Conservation (phyloP, 2,797 vertebrate species). For the Paedocypris micromegethes region DNA sequence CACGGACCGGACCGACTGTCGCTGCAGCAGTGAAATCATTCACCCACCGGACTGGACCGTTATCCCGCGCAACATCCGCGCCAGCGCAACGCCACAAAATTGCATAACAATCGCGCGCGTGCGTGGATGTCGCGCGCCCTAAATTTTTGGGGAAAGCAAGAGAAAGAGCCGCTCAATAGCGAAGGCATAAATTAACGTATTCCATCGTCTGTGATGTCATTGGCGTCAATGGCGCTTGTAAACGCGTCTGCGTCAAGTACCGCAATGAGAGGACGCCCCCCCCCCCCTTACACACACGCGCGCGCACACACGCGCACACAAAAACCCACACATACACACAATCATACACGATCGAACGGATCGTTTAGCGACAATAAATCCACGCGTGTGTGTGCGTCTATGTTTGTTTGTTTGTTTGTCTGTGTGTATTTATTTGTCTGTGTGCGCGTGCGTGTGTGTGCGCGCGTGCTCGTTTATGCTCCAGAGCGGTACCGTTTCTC, state of each 20-base stretch:
- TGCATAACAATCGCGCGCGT: constrained; percentile 58
- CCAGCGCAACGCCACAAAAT: constrained; percentile 56
- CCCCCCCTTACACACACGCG: constrained; percentile 14
- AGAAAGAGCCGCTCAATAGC: background rate
- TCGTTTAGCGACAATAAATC: too few species aligned
- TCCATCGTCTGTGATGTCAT: constrained; percentile 24
- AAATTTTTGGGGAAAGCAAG: background rate
- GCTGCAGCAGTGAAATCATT: too few species aligned
- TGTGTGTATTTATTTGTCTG: too few species aligned
- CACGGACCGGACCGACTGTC: too few species aligned
- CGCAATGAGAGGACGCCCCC: constrained; percentile 61
- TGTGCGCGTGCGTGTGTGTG: too few species aligned
- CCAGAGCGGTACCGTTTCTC: constrained; percentile 68
- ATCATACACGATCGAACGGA: background rate
- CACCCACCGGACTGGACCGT: too few species aligned
- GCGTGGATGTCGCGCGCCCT: constrained; percentile 1
- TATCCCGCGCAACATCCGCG: background rate
- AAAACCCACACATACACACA: constrained; percentile 7
- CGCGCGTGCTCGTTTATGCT: too few species aligned
- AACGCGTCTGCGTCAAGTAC: constrained; percentile 63
- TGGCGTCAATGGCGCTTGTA: constrained; percentile 55
- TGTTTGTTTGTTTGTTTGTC: too few species aligned
- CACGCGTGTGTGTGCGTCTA: too few species aligned
- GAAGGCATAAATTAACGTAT: constrained; percentile 3
- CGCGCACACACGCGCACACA: constrained; percentile 4